Percentiles rank a stretch among this genome's conserved stretches.
These are phyloP conservation scores for Halcyon malimbica DNA, from an alignment of 2,113 vertebrate species.

Conservation along the genomic window DNA sequence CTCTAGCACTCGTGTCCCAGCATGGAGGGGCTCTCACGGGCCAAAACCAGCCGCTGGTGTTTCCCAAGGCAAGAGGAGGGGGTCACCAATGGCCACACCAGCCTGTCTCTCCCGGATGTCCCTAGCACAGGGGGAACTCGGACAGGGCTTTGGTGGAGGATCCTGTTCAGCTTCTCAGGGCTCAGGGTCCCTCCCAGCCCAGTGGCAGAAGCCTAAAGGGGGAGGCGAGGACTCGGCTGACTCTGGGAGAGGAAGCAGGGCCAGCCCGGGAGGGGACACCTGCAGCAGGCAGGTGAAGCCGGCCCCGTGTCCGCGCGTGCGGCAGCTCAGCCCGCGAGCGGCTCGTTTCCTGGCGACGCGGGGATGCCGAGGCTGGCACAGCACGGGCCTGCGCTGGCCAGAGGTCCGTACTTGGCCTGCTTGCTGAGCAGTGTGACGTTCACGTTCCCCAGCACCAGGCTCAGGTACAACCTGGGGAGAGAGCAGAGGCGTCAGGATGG, in stretches of 20 bases:
- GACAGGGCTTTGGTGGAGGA: neutral
- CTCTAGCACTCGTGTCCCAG: neutral
- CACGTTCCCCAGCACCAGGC: conserved; percentile 92
- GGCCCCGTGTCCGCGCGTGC: neutral
- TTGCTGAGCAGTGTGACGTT: conserved; percentile 94
- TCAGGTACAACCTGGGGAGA: conserved; percentile 88
- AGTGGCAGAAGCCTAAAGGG: fast-evolving
- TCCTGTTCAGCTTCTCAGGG: neutral
- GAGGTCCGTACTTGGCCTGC: conserved; percentile 85
- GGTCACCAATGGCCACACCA: neutral
- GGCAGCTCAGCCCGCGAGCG: neutral
- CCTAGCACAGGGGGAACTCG: fast-evolving
- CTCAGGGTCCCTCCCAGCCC: neutral
- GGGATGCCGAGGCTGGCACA: neutral
- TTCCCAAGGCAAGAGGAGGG: neutral
- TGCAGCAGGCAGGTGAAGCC: neutral
- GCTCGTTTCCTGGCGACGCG: neutral
- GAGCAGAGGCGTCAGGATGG: neutral
- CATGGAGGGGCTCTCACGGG: fast-evolving
- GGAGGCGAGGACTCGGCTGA: neutral
- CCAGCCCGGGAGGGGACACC: neutral
- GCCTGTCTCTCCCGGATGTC: neutral
- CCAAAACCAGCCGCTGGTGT: neutral
- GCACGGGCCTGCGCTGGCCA: fast-evolving
- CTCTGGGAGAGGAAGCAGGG: neutral